Conservation (phyloP, 2,113 vertebrate species). For the Odobenus rosmarus region DNA sequence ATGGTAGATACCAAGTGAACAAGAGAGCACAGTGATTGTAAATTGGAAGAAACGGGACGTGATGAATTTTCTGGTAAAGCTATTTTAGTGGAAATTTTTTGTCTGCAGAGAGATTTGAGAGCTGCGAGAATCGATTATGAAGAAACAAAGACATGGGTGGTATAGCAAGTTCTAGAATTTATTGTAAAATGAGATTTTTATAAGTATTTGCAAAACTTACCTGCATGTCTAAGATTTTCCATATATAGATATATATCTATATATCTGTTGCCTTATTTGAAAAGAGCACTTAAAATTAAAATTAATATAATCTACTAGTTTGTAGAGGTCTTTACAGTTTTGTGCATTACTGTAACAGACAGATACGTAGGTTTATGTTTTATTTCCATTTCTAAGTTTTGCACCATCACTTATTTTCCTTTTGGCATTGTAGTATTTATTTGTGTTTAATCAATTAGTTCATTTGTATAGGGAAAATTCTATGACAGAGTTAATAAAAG, state of each 20-base stretch:
- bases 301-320: background rate
- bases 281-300: background rate
- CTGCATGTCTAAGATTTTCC: background rate
- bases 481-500: background rate
- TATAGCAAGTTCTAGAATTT: background rate
- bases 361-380: background rate
- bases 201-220: background rate
- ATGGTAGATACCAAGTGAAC: background rate
- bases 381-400: background rate
- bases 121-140: background rate
- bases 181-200: conserved; percentile 44
- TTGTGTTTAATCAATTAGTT: background rate
- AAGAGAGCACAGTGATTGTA: background rate
- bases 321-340: background rate
- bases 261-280: background rate
- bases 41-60: background rate
- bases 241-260: background rate
- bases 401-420: background rate
- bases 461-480: background rate
- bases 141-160: background rate
- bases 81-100: background rate
- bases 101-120: conserved; percentile 10
- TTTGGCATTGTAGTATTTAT: background rate
- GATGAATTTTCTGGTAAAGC: conserved; percentile 30
- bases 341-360: background rate